A percentile compares a stretch with the other conserved stretches of the same genome.
phyloP scores from a whole-genome alignment of 2,797 vertebrate species.

The Melanotaenia boesemani region DNA sequence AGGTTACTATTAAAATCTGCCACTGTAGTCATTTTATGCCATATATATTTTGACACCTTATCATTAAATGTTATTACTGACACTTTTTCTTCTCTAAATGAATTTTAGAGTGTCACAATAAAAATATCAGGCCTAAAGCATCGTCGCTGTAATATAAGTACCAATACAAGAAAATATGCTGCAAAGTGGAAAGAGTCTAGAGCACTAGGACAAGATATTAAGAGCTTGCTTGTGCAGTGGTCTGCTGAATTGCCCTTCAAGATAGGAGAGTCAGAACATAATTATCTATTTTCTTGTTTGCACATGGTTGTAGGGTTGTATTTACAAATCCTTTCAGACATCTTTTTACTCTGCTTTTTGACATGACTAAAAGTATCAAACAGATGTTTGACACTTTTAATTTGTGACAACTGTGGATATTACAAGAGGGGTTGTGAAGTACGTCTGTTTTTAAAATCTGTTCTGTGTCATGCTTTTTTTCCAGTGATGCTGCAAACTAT shows the following conservation, averaged over 20 bases:
- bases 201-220: neutral
- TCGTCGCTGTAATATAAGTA: neutral
- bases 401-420: neutral
- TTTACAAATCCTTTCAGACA: neutral
- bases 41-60: neutral
- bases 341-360: neutral
- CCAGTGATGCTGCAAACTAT: constrained; percentile 85
- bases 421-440: constrained; percentile 13
- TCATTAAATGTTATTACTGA: neutral
- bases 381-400: neutral
- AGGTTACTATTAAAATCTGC: neutral
- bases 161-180: neutral
- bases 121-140: neutral
- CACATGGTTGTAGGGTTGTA: constrained; percentile 3
- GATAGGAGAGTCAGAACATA: constrained; percentile 18
- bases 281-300: constrained; percentile 5
- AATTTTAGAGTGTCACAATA: neutral
- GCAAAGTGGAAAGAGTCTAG: neutral
- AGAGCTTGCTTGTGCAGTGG: constrained; percentile 19
- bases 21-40: neutral
- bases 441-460: constrained; percentile 23
- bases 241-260: constrained; percentile 22
- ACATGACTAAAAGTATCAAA: neutral
- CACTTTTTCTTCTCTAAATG: neutral
- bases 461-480: constrained; percentile 30